phyloP scores from a whole-genome alignment of 2,888 invertebrate genomes.

The Hipparchia sbordonii region DNA sequence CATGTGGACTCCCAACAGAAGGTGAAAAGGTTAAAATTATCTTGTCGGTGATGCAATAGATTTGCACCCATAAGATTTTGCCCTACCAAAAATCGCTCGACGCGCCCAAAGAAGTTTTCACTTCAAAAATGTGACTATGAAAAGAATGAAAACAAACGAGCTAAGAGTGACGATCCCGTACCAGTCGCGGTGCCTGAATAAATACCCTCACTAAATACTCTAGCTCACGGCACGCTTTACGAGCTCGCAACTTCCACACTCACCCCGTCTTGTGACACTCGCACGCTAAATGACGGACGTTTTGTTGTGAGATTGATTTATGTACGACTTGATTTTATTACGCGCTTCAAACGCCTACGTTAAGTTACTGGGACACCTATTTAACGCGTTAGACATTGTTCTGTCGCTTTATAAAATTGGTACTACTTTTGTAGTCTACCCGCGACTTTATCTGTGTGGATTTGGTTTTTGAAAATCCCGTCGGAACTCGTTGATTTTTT shows the following conservation, averaged over 20 bases:
- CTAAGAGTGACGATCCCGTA: constrained; percentile 43
- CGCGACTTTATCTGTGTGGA: not conserved
- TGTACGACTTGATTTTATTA: constrained; percentile 36
- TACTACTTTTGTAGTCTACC: not conserved
- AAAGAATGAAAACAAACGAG: constrained; percentile 31
- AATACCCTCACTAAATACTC: constrained; percentile 76
- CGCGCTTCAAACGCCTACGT: constrained; percentile 6
- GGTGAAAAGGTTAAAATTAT: no score
- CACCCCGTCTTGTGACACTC: constrained; percentile 46
- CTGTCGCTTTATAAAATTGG: no score
- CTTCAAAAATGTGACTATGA: not conserved
- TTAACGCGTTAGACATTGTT: not conserved
- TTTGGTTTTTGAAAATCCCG: no score
- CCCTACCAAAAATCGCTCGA: no score
- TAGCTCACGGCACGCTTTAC: constrained; percentile 70
- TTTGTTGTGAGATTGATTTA: constrained; percentile 48
- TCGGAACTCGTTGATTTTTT: no score
- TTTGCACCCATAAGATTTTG: no score
- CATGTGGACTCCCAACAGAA: no score
- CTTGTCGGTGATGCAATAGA: no score
- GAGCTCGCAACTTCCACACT: constrained; percentile 65
- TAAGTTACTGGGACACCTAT: constrained; percentile 3
- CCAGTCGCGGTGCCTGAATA: constrained; percentile 69
- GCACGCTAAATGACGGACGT: constrained; percentile 57
- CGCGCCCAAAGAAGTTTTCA: no score